phyloP scores from a whole-genome alignment of 2,797 vertebrate species.

The Neosilurus hyrtlii region DNA sequence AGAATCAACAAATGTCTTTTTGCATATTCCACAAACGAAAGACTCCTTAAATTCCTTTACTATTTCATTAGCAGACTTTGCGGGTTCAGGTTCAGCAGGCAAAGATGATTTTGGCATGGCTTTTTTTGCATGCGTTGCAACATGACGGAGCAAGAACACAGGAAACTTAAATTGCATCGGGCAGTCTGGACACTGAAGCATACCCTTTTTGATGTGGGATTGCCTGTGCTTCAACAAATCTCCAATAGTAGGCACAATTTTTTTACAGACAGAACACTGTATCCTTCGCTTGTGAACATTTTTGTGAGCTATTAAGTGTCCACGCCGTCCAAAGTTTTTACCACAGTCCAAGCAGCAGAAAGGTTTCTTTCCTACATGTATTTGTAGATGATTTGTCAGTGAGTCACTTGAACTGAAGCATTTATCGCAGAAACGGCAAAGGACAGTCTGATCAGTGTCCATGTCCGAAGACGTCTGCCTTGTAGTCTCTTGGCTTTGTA shows the following conservation, averaged over 20 bases:
- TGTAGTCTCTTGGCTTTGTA: slow-evolving; percentile 24
- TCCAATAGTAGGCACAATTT: slow-evolving; percentile 68
- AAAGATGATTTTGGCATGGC: slow-evolving; percentile 12
- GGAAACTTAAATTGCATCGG: slow-evolving; percentile 68
- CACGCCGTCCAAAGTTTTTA: slow-evolving; percentile 65
- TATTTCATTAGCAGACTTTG: slow-evolving; percentile 6
- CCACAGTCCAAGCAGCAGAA: slow-evolving; percentile 74
- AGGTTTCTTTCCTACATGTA: slow-evolving; percentile 70
- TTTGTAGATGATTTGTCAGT: slow-evolving; percentile 64
- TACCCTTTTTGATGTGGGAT: slow-evolving; percentile 67
- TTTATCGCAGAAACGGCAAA: slow-evolving; percentile 71
- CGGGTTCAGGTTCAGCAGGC: neutral
- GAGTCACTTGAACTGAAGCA: slow-evolving; percentile 50
- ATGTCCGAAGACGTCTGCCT: slow-evolving; percentile 13
- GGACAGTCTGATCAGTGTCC: slow-evolving; percentile 30
- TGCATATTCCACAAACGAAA: slow-evolving; percentile 69
- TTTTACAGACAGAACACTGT: slow-evolving; percentile 75
- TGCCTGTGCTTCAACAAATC: slow-evolving; percentile 74
- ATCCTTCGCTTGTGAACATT: slow-evolving; percentile 70
- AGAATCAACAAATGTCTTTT: slow-evolving; percentile 62
- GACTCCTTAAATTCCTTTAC: slow-evolving; percentile 8
- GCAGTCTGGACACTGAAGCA: slow-evolving; percentile 75
- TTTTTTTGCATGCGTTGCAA: slow-evolving; percentile 62
- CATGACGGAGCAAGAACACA: slow-evolving; percentile 68
- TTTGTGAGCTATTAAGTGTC: slow-evolving; percentile 68